Percentiles rank a stretch among this genome's conserved stretches.
These are phyloP conservation scores for Cardiocondyla obscurior DNA, from an alignment of 1,140 invertebrate genomes.

Conservation along the genomic window DNA sequence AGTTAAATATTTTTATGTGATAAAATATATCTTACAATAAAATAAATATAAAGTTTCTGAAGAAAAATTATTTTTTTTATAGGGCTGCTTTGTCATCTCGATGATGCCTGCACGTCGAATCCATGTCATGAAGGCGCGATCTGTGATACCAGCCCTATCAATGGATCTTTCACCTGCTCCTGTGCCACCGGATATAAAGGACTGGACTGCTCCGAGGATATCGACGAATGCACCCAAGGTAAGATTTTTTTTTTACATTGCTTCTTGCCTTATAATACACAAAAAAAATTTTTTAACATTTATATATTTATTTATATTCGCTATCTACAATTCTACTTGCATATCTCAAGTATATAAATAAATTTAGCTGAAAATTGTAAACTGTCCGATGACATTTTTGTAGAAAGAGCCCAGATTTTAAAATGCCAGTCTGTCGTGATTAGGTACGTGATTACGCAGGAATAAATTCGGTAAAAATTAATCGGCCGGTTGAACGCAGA, in stretches of 20 bases:
- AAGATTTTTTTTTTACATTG: conserved; percentile 66
- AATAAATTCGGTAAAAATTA: conserved; percentile 16
- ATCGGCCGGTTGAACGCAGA: background rate
- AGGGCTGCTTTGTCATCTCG: conserved; percentile 96
- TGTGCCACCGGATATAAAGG: conserved; percentile 96
- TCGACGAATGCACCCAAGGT: conserved; percentile 98
- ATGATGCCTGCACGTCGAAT: conserved; percentile 98
- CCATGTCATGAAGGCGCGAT: conserved; percentile 97
- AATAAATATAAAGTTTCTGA: background rate
- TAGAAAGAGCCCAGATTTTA: background rate
- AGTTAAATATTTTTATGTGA: background rate
- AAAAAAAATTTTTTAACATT: background rate
- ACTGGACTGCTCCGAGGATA: conserved; percentile 95
- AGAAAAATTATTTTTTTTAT: conserved; percentile 52
- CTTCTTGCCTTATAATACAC: background rate
- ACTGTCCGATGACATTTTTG: background rate
- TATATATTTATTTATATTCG: background rate
- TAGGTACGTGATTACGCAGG: background rate
- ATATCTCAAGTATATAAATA: background rate
- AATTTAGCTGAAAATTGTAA: background rate
- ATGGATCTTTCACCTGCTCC: conserved; percentile 96
- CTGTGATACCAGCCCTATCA: conserved; percentile 97
- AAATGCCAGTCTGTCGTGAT: background rate
- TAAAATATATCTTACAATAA: background rate
- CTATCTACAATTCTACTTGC: background rate